Base-by-base conservation (phyloP, 2,113 vertebrate genomes). In the Muntiacus muntjak region DNA sequence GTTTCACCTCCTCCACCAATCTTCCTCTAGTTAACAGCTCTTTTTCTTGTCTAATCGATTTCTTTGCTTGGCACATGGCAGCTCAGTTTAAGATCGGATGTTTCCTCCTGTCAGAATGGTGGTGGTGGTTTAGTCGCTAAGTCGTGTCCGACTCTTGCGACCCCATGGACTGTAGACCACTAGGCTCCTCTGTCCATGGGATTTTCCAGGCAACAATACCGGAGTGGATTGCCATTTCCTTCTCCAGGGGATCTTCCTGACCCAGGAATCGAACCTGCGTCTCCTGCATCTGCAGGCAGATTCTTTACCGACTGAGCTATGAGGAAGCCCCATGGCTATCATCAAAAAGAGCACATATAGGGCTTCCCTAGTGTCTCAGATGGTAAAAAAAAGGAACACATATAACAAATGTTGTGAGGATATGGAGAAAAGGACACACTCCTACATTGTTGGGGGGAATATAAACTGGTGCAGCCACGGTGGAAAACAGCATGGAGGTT, bases 261-360 rank as follows among this genome's bases (percentile, higher is more conserved):
- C n/a, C n/a, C 67, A 71, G n/a, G 19, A 23, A 71, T 71, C 10
- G 0, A 40, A 40, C 19, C 19, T 0, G 0, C n/a, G n/a, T 40
- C 5, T 40, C 10, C 19, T 71, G 19, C n/a, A 71, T 71, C 19
- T 40, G 67, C n/a, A 71, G n/a, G n/a, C n/a, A 71, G 67, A 40
- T 71, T 71, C 67, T 71, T 71, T 71, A 71, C 10, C n/a, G 21
- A 71, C 10, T 71, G n/a, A 71, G n/a, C 67, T 40, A 12, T 23
- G 67, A 40, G n/a, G 19, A 40, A 71, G 67, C 67, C 19, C 67
- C 19, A 23, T 23, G 50, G 30, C 33, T 52, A 4, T 54, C 79
- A n/a, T 54, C 50, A 54, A 54, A 50, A 82, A 82, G 79, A 54
- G 6, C 19, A 82, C 10, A 17, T 9, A 47, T 47, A 30, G 13